Base-by-base conservation (phyloP, 2,797 vertebrate genomes). In the Potorous gilbertii region DNA sequence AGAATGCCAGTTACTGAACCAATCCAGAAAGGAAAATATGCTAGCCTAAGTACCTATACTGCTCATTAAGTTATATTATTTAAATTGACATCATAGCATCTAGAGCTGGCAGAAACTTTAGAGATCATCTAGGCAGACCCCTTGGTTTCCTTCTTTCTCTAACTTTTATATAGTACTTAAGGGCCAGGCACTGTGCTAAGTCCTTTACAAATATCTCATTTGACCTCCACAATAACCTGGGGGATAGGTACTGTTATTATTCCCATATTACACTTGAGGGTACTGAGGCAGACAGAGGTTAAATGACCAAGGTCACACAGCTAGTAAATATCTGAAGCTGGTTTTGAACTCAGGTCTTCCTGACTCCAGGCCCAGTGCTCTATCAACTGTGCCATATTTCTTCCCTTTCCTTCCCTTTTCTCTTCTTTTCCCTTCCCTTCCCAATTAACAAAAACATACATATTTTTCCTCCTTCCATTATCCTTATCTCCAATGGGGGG, bases 341-440 rank as follows among this genome's bases (percentile, higher is more conserved):
- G 34, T 40, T 74, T 40, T 74, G 62, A 74, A 74, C 16, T n/a
- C 62, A 74, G 1, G 34, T 74, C 62, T 74, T 74, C 16, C 34
- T 74, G 66, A 40, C 5, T 40, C n/a, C n/a, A n/a, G 50, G 14
- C 59, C 46, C 59, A 89, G 90, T 74, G 94, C 29, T 31, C 40
- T 21, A 52, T 4, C 31, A 56, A 29, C 31, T 40, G 54, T 6
- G 52, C 57, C 54, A 40, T 31, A 8, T 54, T 74, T 90, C 40
- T 92, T 92, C n/a, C 21, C 34, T 24, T 12, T 93, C 94, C 34
- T 93, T 90, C 18, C 31, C n/a, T 90, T 93, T 16, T 90, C 90
- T 87, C 31, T 13, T 28, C 34, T n/a, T 46, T 55, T 90, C 34
- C 40, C 54, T 81, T 56, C 90, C 66, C 31, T 90, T 95, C 94